Evolutionary conservation across 2,113 vertebrate species (phyloP).

Genomic region (Salvelinus fontinalis): DNA sequence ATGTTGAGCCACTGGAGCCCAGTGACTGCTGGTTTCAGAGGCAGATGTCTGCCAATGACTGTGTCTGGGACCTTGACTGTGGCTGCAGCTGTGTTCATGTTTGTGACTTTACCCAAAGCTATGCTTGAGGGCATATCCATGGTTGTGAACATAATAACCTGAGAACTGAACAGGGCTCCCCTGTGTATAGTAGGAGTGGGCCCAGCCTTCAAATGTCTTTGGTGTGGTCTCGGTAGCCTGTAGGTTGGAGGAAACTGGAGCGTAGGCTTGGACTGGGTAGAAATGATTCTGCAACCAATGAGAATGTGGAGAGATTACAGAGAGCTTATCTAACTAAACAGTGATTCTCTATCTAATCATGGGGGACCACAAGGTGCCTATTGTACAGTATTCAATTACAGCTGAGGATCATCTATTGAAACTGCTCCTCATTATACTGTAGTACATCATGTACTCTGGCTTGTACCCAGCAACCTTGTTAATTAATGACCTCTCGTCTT

Average conservation of each 20-base stretch:
- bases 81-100: no score
- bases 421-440: no score
- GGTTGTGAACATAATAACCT: constrained; percentile 4
- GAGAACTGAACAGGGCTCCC: constrained; percentile 5
- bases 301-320: not conserved
- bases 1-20: not conserved
- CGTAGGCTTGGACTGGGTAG: constrained; percentile 52
- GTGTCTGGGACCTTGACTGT: no score
- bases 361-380: no score
- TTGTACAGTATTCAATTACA: no score
- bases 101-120: not conserved
- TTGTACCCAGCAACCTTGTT: not conserved
- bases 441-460: no score
- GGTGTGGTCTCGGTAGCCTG: constrained; percentile 9
- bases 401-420: no score
- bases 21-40: constrained; percentile 7
- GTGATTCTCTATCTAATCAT: no score
- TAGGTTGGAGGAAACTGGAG: constrained; percentile 19
- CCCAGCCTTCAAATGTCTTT: constrained; percentile 43
- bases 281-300: constrained; percentile 28
- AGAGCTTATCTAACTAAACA: no score
- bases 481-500: not conserved
- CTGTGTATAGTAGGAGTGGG: constrained; percentile 29
- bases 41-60: no score
- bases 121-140: constrained; percentile 4